Base-by-base conservation (phyloP, 2,797 vertebrate genomes). In the Telmatherina bonti region DNA sequence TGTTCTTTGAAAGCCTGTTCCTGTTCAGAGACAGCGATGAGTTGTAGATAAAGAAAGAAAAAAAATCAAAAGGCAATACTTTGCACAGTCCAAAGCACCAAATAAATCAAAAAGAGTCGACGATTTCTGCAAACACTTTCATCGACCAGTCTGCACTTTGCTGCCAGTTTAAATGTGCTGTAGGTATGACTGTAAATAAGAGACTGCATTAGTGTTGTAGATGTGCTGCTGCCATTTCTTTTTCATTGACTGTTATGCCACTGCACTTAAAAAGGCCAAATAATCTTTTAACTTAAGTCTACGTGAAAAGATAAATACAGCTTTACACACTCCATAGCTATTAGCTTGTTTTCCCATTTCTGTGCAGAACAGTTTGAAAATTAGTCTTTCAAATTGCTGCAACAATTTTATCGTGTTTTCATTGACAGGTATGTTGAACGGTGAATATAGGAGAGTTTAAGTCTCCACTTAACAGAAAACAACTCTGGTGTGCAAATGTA, bases 1-100 rank as follows among this genome's bases (percentile, higher is more conserved):
- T 83, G 81, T 35, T 71, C 83, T 82, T 72, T 86, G 75, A 82
- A 78, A 74, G 74, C 62, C 43, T 61, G 57, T 41, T 74, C 56
- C 47, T 29, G 47, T 79, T 85, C 69, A 82, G 61, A 8, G 2
- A 74, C 35, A 3, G 57, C 36, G 12, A 70, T 72, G 31, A 47
- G 62, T 55, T 26, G 35, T 12, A 20, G 36, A 43, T 18, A 13
- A 18, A 38, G 16, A 0, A 43, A 24, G 26, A 26, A 22, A 30
- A 61, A 33, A 47, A n/a, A 45, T 54, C 49, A 55, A 62, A 73
- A 16, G 41, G 59, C 60, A n/a, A 20, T 45, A 45, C 26, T 72
- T 31, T 58, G 12, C 66, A 62, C 52, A 52, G 26, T 31, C 35
- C 64, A 57, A 53, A 5, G 41, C 35, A 24, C 15, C 62, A 62